Conservation (phyloP, 2,888 invertebrate genomes). For the Bombylius major region DNA sequence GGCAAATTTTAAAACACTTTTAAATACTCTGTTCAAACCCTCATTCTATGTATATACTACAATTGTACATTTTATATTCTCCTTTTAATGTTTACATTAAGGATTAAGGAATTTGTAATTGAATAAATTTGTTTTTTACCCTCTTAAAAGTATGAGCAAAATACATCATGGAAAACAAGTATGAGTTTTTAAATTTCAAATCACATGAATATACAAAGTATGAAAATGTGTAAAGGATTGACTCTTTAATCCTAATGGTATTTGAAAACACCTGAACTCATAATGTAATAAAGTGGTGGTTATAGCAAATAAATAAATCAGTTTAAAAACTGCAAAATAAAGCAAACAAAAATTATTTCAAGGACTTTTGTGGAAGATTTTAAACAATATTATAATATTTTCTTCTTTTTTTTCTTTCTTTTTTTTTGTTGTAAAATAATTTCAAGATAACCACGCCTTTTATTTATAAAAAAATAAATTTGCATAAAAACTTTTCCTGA, state of each 20-base stretch:
- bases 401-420: no score
- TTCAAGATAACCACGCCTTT: no score
- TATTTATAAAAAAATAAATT: no score
- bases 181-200: no score
- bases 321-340: not conserved
- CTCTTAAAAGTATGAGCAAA: not conserved
- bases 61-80: conserved; percentile 4
- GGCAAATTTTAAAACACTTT: not conserved
- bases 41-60: not conserved
- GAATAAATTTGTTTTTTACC: conserved; percentile 16
- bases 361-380: no score
- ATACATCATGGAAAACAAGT: no score
- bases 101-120: conserved; percentile 19
- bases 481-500: no score
- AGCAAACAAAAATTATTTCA: no score
- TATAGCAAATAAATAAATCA: no score
- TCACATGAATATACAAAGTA: no score
- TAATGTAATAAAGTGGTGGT: not conserved
- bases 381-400: no score
- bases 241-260: conserved; percentile 17
- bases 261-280: conserved; percentile 17
- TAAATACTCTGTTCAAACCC: not conserved
- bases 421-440: no score
- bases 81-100: conserved; percentile 14
- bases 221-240: conserved; percentile 17